Evolutionary conservation across 1,140 invertebrate species (phyloP), one percentile per base, ranked within the genome.

Genomic region (Diabrotica undecimpunctata): DNA sequence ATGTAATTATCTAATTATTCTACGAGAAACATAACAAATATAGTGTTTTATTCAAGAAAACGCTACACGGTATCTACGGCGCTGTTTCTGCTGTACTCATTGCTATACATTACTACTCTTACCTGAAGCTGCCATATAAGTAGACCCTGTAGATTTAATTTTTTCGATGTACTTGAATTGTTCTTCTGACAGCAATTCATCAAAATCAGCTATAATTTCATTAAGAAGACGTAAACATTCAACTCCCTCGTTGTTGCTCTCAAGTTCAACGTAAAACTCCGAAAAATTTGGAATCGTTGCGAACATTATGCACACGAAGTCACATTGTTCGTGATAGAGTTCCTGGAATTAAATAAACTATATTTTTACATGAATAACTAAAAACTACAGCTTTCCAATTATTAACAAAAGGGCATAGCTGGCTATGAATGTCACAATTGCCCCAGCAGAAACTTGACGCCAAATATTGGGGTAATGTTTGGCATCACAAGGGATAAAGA

Each of bases 201-300:
- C 96, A 78, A 97, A 97, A 81, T 97, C 95, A 0, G 94, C 95
- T 61, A 97, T 96, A 72, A 98, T 98, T 84, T 98, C 96, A 80
- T 98, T 98, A 5, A 98, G 85, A 0, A 98, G 85, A 53, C 95
- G 82, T 36, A 98, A 84, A 79, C 95, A 98, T 78, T 97, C 96
- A 10, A 97, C 90, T 2, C 96, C 96, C 78, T 96, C 94, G 80
- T 96, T 95, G 80, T 94, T 96, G 52, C 91, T 92, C 77, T 97
- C 95, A 38, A 97, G 83, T 78, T 97, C 94, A 53, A 96, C 92
- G 79, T 97, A 98, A 81, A 97, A 97, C 72, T 97, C 95, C 1
- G 94, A 96, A 81, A 98, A 98, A 80, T 98, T 98, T 1, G 95
- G 94, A 74, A 98, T 97, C 46, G 94, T 95, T 0, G 95, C 95